Evolutionary conservation across 2,113 vertebrate species (phyloP).

Genomic region (Hyaena hyaena): DNA sequence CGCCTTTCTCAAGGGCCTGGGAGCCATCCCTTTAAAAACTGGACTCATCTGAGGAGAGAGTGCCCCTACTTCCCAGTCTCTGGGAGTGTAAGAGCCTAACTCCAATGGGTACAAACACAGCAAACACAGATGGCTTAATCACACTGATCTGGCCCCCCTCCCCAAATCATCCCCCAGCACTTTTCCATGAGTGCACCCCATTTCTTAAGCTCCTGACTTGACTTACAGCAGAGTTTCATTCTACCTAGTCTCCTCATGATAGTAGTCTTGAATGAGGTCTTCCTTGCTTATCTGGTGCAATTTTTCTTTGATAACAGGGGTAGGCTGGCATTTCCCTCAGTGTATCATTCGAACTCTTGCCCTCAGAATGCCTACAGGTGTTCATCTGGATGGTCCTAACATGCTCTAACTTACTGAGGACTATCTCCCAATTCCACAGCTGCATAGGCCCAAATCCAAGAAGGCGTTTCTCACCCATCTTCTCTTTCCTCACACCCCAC

Average conservation of each 20-base stretch:
- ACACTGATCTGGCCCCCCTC: fast-evolving
- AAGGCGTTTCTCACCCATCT: background rate
- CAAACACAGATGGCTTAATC: background rate
- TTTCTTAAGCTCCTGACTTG: background rate
- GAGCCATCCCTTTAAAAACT: background rate
- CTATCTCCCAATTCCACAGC: background rate
- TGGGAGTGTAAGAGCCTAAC: background rate
- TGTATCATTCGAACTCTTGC: background rate
- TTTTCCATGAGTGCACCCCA: background rate
- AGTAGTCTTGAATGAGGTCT: background rate
- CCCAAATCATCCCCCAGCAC: background rate
- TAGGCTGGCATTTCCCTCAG: background rate
- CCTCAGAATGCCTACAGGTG: background rate
- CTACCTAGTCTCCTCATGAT: background rate
- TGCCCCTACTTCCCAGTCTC: background rate
- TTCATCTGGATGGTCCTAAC: background rate
- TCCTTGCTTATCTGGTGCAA: background rate
- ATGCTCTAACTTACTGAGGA: background rate
- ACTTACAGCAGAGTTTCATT: background rate
- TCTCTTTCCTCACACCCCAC: background rate
- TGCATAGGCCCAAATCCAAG: background rate
- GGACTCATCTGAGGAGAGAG: background rate
- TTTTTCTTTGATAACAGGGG: background rate
- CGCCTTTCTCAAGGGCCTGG: background rate
- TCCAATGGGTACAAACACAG: background rate